Percentiles rank a stretch among this genome's conserved stretches.
Evolutionary conservation across 2,888 invertebrate genomes (phyloP).

Genomic region (Leptopilina myrica): DNA sequence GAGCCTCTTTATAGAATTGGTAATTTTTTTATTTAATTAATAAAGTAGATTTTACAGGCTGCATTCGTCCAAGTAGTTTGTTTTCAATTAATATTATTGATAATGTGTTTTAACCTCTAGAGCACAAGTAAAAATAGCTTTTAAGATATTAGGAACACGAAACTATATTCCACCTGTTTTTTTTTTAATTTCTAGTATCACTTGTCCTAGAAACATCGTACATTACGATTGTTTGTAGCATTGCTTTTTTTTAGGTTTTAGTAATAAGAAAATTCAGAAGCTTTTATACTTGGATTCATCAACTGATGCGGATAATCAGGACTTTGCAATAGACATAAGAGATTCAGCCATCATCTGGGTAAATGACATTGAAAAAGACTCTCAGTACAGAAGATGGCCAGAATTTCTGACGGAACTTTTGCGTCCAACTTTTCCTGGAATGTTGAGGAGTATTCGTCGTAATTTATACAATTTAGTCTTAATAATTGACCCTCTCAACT

Average conservation of each 20-base stretch:
- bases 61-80: too few relatives aligned
- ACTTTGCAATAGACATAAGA: conserved; percentile 96
- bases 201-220: too few relatives aligned
- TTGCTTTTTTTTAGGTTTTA: conserved; percentile 79
- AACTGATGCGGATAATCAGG: conserved; percentile 78
- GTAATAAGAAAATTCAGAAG: conserved; percentile 81
- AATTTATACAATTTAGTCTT: conserved; percentile 92
- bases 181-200: too few relatives aligned
- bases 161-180: too few relatives aligned
- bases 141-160: too few relatives aligned
- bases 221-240: not conserved
- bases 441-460: conserved; percentile 92
- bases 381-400: conserved; percentile 93
- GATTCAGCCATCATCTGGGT: conserved; percentile 96
- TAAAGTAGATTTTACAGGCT: too few relatives aligned
- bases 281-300: conserved; percentile 86
- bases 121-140: too few relatives aligned
- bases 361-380: conserved; percentile 95
- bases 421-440: conserved; percentile 98
- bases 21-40: conserved; percentile 56
- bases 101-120: too few relatives aligned
- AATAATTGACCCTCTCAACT: conserved; percentile 89
- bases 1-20: conserved; percentile 88
- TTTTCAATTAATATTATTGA: too few relatives aligned
- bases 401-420: conserved; percentile 92